Percentiles rank a stretch among this genome's conserved stretches.
Conservation (phyloP, 1,140 invertebrate species). For the Grapholita molesta region DNA sequence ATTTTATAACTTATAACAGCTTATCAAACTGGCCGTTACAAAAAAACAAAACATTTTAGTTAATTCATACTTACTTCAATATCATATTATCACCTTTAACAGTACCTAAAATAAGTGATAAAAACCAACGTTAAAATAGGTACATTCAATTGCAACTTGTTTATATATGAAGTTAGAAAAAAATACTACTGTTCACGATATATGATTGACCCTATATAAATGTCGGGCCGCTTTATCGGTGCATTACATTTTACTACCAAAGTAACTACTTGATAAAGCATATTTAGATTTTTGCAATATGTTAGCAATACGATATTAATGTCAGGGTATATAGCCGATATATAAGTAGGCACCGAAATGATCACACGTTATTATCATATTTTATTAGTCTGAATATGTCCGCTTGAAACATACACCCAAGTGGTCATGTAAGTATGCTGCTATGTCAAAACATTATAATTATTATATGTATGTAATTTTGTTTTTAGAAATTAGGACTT, state of each 20-base stretch:
- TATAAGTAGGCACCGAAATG: neutral
- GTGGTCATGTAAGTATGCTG: neutral
- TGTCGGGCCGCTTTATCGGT: neutral
- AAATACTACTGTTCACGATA: too few relatives aligned
- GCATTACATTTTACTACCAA: neutral
- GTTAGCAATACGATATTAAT: neutral
- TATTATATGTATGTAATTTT: neutral
- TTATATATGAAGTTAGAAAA: too few relatives aligned
- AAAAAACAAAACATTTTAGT: too few relatives aligned
- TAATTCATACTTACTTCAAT: too few relatives aligned
- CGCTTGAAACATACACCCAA: neutral
- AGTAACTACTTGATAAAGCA: neutral
- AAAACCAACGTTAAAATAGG: too few relatives aligned
- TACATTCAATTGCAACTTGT: too few relatives aligned
- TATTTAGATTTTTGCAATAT: neutral
- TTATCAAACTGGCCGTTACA: too few relatives aligned
- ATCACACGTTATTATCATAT: neutral
- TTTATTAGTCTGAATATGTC: neutral
- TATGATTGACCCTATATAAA: too few relatives aligned
- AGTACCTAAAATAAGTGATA: too few relatives aligned
- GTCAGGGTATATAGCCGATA: neutral
- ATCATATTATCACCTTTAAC: too few relatives aligned
- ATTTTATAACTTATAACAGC: too few relatives aligned
- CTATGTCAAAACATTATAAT: neutral
- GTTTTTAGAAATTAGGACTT: slow-evolving; percentile 8